These are phyloP conservation scores for Limnephilus lunatus DNA, from an alignment of 2,888 invertebrate genomes.

Conservation along the genomic window DNA sequence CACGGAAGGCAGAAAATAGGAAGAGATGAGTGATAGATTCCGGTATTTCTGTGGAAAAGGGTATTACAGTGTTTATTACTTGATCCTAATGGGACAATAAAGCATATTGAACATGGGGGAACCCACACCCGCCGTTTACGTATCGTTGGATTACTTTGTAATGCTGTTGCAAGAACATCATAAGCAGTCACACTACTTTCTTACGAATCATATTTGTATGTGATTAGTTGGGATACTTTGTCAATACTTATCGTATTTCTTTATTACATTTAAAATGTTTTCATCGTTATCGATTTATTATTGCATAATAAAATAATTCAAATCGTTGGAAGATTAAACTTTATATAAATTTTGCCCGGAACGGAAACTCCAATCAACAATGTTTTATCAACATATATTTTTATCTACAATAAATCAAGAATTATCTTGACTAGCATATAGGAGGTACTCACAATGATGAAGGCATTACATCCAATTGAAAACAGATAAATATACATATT, in stretches of 20 bases:
- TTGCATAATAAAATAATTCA: not conserved
- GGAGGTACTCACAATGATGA: not conserved
- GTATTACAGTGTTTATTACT: not conserved
- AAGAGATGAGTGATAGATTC: not conserved
- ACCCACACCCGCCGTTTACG: not conserved
- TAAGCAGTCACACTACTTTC: not conserved
- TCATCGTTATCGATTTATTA: not conserved
- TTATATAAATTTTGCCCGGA: not conserved
- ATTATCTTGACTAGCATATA: not conserved
- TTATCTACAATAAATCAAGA: not conserved
- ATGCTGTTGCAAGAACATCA: not conserved
- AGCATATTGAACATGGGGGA: not conserved
- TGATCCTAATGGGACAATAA: not conserved
- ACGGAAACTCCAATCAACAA: not conserved
- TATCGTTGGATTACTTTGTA: conserved; percentile 3
- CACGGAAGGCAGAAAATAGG: conserved; percentile 2
- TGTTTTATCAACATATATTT: not conserved
- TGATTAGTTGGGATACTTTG: not conserved
- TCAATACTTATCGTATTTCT: too few species aligned
- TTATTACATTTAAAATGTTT: not conserved
- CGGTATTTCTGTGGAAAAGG: not conserved
- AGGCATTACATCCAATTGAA: not conserved
- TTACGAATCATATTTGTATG: not conserved
- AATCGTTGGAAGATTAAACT: not conserved
- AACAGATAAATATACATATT: not conserved